A percentile compares a stretch with the other conserved stretches of the same genome.
Conservation (phyloP, 2,888 invertebrate species). For the Smittia aterrima region DNA sequence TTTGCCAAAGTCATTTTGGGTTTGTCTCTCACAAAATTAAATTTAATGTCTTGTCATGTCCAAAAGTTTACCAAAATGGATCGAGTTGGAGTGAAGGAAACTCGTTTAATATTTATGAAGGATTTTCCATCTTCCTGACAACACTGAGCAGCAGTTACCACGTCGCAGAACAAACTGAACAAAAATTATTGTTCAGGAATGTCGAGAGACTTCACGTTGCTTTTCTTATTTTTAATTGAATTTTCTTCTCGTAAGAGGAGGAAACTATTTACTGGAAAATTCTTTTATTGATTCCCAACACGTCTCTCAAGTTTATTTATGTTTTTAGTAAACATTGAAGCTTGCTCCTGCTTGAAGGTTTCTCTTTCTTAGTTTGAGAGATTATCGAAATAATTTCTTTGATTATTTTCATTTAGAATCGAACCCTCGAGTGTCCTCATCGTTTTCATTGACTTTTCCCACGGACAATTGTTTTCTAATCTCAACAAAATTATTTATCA, state of each 20-base stretch:
- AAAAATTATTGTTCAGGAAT: neutral
- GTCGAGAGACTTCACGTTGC: neutral
- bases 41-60: no score
- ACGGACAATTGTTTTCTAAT: neutral
- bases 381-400: no score
- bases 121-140: no score
- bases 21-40: no score
- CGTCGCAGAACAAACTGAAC: no score
- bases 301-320: constrained; percentile 29
- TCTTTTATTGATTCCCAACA: constrained; percentile 31
- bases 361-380: neutral
- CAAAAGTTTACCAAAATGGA: no score
- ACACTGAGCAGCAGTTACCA: no score
- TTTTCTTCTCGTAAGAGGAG: neutral
- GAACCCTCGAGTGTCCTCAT: no score
- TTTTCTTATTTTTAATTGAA: neutral
- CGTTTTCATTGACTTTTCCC: neutral
- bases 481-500: constrained; percentile 28
- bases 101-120: no score
- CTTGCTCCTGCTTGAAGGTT: neutral
- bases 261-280: constrained; percentile 22
- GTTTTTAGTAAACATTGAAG: constrained; percentile 24
- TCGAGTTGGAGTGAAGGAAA: no score
- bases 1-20: no score
- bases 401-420: no score